Conservation (phyloP, 1,140 invertebrate species). For the Marisa cornuarietis region DNA sequence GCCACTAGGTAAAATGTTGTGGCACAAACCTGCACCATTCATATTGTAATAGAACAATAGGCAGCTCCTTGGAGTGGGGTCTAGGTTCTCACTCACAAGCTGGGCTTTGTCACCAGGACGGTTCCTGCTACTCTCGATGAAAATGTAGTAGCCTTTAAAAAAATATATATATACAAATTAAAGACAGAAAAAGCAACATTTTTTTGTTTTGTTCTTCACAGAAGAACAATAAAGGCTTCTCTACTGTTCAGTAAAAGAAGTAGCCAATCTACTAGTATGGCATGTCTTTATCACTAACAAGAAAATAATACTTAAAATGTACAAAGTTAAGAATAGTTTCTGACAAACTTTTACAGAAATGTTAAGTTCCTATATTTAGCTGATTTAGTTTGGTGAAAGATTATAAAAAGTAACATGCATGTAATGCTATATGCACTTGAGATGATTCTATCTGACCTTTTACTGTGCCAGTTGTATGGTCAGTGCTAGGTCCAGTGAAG, state of each 20-base stretch:
- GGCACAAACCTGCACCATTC: constrained; percentile 70
- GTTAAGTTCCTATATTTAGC: no score
- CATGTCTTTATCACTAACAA: no score
- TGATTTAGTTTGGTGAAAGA: neutral
- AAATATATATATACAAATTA: no score
- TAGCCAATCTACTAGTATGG: no score
- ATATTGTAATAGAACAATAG: constrained; percentile 77
- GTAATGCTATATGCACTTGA: neutral
- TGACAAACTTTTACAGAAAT: neutral
- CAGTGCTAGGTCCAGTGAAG: constrained; percentile 47
- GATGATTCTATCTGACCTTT: constrained; percentile 28
- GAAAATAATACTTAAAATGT: no score
- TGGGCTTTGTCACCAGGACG: constrained; percentile 43
- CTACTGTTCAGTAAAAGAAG: no score
- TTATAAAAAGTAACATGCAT: neutral
- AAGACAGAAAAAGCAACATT: neutral
- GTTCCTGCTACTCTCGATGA: constrained; percentile 70
- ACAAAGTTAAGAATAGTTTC: no score
- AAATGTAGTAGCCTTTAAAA: constrained; percentile 74
- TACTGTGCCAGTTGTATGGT: constrained; percentile 52
- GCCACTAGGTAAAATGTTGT: neutral
- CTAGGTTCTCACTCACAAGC: constrained; percentile 35
- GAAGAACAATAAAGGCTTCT: no score
- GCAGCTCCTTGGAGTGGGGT: constrained; percentile 35
- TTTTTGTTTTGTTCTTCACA: neutral